Evolutionary conservation across 2,113 vertebrate species (phyloP).

Genomic region (Catharus fuscescens): DNA sequence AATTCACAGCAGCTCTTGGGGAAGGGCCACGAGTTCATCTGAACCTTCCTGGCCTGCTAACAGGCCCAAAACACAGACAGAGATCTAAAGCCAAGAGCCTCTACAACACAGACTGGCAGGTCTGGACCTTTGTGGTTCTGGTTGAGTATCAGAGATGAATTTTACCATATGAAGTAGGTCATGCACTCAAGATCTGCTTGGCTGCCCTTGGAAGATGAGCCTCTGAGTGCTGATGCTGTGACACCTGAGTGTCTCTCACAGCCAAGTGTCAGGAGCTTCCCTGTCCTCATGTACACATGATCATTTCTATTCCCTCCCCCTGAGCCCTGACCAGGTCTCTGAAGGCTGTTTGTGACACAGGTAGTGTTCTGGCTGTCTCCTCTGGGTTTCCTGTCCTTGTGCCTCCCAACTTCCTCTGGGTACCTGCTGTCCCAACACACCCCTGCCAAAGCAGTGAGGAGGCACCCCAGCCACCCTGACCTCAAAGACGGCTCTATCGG

Average conservation of each 20-base stretch:
- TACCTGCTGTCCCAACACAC: neutral
- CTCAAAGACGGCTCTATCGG: neutral
- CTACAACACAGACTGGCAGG: neutral
- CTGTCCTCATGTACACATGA: rapidly evolving
- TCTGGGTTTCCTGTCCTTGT: neutral
- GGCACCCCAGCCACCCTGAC: neutral
- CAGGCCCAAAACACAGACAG: neutral
- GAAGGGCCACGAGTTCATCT: neutral
- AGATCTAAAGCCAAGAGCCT: neutral
- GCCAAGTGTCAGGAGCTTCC: neutral
- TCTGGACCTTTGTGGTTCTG: neutral
- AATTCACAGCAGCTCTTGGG: neutral
- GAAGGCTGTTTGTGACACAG: neutral
- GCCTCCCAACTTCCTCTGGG: neutral
- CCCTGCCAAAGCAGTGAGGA: neutral
- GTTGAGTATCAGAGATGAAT: neutral
- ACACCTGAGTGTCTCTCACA: neutral
- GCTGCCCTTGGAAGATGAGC: neutral
- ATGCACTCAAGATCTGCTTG: neutral
- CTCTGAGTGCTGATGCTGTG: neutral
- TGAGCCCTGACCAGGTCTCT: neutral
- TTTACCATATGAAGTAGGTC: neutral
- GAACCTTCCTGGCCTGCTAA: neutral
- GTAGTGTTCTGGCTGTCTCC: neutral
- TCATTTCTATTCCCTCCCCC: neutral